Base-by-base conservation (phyloP, 2,113 vertebrate genomes). In the Solea senegalensis region DNA sequence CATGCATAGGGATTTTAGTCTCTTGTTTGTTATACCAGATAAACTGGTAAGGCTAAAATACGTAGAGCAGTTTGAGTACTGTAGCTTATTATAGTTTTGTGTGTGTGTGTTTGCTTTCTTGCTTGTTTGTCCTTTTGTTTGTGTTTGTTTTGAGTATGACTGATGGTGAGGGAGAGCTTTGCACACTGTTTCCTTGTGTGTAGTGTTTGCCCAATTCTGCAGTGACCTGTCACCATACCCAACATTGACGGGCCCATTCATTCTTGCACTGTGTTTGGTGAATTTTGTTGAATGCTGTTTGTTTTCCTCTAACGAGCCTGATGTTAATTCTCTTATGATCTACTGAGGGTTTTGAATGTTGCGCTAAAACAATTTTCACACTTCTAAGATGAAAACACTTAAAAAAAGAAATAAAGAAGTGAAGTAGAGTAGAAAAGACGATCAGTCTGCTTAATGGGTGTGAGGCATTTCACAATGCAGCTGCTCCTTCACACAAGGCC, bases 211-310 rank as follows among this genome's bases (percentile, higher is more conserved):
- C 79, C 26, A 83, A 65, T 50, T 68, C 46, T 44, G 43, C 12
- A 49, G 59, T 66, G 79, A 76, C 76, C 65, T 83, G 74, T 84
- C 52, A 78, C 58, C 68, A 43, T 66, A 68, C 40, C 61, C 55
- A 9, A 5, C 28, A 39, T 2, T 58, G 34, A 69, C 44, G 12
- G 43, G 16, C 34, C 53, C 12, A 13, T 15, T 44, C 13, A 12
- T 41, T 48, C 9, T 39, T 74, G 46, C 68, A 60, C 69, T 70
- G 63, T 63, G 76, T 66, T 65, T 74, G 13, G 10, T 39, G 26
- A 48, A 13, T 44, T 41, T 54, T 27, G 1, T 46, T 40, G 28
- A 39, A 5, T 2, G 7, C 51, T 11, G 26, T 14, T 49, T 11
- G 21, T 21, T 58, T 72, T 50, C 78, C 48, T 78, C 46, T 15